These are phyloP conservation scores for Argynnis bischoffii DNA, from an alignment of 2,888 invertebrate species.

Conservation along the genomic window DNA sequence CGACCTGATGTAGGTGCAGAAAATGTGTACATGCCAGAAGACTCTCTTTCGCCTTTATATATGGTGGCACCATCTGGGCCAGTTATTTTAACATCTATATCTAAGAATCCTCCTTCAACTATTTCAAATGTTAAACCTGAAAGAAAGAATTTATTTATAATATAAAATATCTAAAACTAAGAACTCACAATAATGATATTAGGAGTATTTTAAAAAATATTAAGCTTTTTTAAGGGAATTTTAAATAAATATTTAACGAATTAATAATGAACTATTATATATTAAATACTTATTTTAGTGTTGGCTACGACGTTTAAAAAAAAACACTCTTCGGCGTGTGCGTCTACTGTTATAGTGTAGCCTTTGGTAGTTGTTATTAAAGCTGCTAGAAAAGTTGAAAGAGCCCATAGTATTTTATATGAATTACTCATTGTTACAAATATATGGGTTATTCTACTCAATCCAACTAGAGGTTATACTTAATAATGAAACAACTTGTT, in stretches of 20 bases:
- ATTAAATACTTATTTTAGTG: conserved; percentile 94
- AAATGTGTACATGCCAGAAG: conserved; percentile 98
- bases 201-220: no score
- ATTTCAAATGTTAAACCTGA: conserved; percentile 98
- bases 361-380: conserved; percentile 58
- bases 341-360: conserved; percentile 95
- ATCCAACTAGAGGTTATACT: neutral
- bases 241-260: no score
- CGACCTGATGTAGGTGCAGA: conserved; percentile 94
- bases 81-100: conserved; percentile 97
- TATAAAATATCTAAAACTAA: no score
- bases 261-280: neutral
- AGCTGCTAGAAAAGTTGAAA: conserved; percentile 50
- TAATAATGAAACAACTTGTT: conserved; percentile 42
- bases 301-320: conserved; percentile 97
- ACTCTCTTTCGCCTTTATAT: conserved; percentile 95
- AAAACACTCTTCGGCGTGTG: conserved; percentile 99
- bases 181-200: no score
- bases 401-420: conserved; percentile 55
- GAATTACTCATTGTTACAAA: conserved; percentile 56
- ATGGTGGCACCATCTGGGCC: conserved; percentile 96
- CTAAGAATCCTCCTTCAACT: conserved; percentile 99
- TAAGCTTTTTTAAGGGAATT: no score
- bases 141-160: neutral
- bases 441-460: conserved; percentile 10